Evolutionary conservation across 2,888 invertebrate species (phyloP).

Genomic region (Sinohyriopsis cumingii): DNA sequence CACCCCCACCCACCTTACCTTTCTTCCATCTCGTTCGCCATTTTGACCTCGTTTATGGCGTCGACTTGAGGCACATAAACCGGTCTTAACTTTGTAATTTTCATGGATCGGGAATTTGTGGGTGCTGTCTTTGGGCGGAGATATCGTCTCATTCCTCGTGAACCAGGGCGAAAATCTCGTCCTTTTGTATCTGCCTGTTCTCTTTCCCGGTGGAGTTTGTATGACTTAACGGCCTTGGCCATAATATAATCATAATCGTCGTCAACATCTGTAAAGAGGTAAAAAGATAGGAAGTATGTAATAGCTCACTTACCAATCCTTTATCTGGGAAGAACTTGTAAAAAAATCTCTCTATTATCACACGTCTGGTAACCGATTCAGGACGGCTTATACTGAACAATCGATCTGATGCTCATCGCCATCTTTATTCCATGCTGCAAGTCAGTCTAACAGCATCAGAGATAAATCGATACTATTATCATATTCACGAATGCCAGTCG

Average conservation of each 20-base stretch:
- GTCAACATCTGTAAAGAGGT: conserved; percentile 50
- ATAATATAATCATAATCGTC: conserved; percentile 58
- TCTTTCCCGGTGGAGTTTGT: conserved; percentile 45
- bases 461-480: too few species aligned
- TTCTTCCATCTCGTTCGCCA: conserved; percentile 33
- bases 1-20: conserved; percentile 28
- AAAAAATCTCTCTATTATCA: too few species aligned
- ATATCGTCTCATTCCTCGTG: conserved; percentile 31
- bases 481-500: too few species aligned
- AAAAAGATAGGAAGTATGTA: not conserved
- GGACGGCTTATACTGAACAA: too few species aligned
- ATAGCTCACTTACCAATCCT: too few species aligned
- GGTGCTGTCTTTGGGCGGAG: conserved; percentile 40
- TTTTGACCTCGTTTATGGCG: conserved; percentile 42
- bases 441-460: too few species aligned
- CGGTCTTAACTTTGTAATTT: not conserved
- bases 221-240: conserved; percentile 53
- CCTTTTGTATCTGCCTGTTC: conserved; percentile 43
- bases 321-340: too few species aligned
- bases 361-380: too few species aligned
- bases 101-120: conserved; percentile 14
- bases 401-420: too few species aligned
- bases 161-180: conserved; percentile 31
- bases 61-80: conserved; percentile 23
- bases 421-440: too few species aligned